A percentile compares a stretch with the other conserved stretches of the same genome.
phyloP scores from a whole-genome alignment of 2,113 vertebrate species.

The Calidris pugnax region DNA sequence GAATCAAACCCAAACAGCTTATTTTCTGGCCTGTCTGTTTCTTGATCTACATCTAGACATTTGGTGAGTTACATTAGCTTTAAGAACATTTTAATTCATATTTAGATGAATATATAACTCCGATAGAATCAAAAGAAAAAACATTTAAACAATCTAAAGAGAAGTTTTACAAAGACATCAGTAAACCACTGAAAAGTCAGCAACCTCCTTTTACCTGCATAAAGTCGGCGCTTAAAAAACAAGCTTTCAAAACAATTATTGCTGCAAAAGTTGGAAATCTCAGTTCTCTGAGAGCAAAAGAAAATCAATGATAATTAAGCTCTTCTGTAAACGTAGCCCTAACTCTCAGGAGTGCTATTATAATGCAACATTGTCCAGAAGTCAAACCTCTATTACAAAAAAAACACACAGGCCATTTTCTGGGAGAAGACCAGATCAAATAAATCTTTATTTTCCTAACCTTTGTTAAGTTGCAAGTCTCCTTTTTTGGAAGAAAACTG shows the following conservation, averaged over 20 bases:
- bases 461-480: slow-evolving; percentile 54
- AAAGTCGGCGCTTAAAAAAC: slow-evolving; percentile 2
- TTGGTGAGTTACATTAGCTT: not conserved
- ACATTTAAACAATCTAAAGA: too few relatives aligned
- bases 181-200: not conserved
- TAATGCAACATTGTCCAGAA: slow-evolving; percentile 74
- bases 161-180: not conserved
- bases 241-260: slow-evolving; percentile 49
- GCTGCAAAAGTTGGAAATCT: slow-evolving; percentile 52
- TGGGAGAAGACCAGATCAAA: slow-evolving; percentile 61
- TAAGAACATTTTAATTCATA: not conserved
- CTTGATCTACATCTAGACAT: not conserved
- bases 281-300: slow-evolving; percentile 67
- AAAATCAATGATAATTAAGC: slow-evolving; percentile 79
- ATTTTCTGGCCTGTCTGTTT: not conserved
- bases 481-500: slow-evolving; percentile 62
- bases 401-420: slow-evolving; percentile 43
- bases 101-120: not conserved
- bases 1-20: not conserved
- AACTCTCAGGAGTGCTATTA: slow-evolving; percentile 70
- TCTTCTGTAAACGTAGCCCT: slow-evolving; percentile 65
- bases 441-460: slow-evolving; percentile 63
- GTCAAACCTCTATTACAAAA: slow-evolving; percentile 53
- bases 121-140: not conserved
- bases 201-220: slow-evolving; percentile 14